Conservation (phyloP, 1,140 invertebrate genomes). For the Harpegnathos saltator region DNA sequence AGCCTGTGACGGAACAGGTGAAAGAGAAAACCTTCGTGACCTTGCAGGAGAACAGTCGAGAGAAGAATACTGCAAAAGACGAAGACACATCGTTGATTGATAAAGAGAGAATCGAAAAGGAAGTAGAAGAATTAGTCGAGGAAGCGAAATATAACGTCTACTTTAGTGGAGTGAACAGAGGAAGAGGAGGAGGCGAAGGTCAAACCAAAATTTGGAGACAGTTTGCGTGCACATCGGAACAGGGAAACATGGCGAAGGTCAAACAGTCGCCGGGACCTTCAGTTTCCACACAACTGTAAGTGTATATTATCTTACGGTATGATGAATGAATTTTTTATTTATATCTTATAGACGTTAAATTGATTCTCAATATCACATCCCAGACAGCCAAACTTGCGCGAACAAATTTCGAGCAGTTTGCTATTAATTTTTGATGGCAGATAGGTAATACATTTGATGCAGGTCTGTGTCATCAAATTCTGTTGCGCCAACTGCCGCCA, state of each 20-base stretch:
- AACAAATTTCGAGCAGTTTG: too few relatives aligned
- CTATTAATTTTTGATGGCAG: too few relatives aligned
- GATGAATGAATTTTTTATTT: background rate
- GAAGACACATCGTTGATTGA: too few relatives aligned
- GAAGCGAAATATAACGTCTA: background rate
- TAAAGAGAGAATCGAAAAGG: background rate
- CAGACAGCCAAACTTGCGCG: too few relatives aligned
- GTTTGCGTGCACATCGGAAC: background rate
- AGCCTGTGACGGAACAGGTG: too few relatives aligned
- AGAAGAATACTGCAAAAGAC: too few relatives aligned
- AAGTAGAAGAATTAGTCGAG: background rate
- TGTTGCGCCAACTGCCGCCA: too few relatives aligned
- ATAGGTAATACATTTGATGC: too few relatives aligned
- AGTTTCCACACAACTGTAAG: conserved; percentile 11
- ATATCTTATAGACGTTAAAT: background rate
- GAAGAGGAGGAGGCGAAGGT: conserved; percentile 9
- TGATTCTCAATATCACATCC: too few relatives aligned
- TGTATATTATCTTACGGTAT: background rate
- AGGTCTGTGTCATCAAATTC: too few relatives aligned
- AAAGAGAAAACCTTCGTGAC: background rate
- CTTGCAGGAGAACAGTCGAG: too few relatives aligned
- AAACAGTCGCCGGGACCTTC: background rate
- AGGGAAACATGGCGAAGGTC: background rate
- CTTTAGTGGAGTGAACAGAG: conserved; percentile 13
- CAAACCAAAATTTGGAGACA: conserved; percentile 5